These are phyloP conservation scores for Bombus vancouverensis DNA, from an alignment of 1,140 invertebrate species.

Conservation along the genomic window DNA sequence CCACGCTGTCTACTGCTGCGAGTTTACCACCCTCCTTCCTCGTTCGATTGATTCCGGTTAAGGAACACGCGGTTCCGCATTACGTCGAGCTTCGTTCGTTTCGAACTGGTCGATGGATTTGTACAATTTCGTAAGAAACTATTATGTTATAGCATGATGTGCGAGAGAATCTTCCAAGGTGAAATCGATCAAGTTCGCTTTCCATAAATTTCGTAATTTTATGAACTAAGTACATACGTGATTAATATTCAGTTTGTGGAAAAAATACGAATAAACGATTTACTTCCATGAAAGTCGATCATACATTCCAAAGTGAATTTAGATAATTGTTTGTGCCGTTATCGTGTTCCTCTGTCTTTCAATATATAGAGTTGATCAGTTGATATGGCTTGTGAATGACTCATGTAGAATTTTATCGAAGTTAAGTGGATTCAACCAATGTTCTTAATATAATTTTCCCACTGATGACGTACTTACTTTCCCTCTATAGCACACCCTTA, in stretches of 20 bases:
- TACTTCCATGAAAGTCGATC: neutral
- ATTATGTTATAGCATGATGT: neutral
- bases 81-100: constrained; percentile 16
- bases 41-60: constrained; percentile 41
- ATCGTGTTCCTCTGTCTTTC: too few relatives aligned
- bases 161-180: neutral
- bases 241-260: too few relatives aligned
- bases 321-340: too few relatives aligned
- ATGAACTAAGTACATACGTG: too few relatives aligned
- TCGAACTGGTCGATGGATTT: constrained; percentile 1
- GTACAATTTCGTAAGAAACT: constrained; percentile 1
- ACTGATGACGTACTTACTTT: neutral
- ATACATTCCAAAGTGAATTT: neutral
- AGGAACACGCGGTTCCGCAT: neutral
- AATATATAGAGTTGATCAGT: too few relatives aligned
- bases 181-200: too few relatives aligned
- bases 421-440: too few relatives aligned
- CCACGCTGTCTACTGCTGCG: neutral
- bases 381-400: too few relatives aligned
- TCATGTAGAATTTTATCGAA: too few relatives aligned
- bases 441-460: too few relatives aligned
- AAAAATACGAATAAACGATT: neutral
- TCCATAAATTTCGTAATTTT: too few relatives aligned
- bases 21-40: neutral
- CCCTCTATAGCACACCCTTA: neutral